Percentiles rank a stretch among this genome's conserved stretches.
Conservation (phyloP, 1,140 invertebrate species). For the Notospermus geniculatus region DNA sequence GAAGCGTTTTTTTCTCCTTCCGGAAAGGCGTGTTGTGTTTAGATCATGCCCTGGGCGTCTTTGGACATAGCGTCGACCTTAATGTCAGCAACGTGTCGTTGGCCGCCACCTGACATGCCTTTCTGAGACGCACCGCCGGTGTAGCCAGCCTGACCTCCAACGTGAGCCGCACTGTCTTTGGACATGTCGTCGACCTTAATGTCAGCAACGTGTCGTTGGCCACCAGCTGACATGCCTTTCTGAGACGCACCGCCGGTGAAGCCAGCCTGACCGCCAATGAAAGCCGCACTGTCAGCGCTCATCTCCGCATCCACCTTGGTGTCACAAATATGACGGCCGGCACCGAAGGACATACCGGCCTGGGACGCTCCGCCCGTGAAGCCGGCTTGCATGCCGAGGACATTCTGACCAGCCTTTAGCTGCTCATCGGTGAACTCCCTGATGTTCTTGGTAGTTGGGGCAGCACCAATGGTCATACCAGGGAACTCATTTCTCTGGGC, state of each 20-base stretch:
- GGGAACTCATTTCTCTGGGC: constrained; percentile 77
- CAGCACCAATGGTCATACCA: constrained; percentile 79
- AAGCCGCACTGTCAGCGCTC: constrained; percentile 71
- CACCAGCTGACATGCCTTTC: constrained; percentile 88
- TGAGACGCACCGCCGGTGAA: constrained; percentile 72
- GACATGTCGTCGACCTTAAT: constrained; percentile 20
- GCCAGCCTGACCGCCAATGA: constrained; percentile 83
- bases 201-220: constrained; percentile 76
- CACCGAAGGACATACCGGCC: constrained; percentile 56
- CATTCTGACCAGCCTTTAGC: constrained; percentile 78
- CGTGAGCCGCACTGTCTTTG: constrained; percentile 68
- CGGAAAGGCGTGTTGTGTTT: constrained; percentile 84
- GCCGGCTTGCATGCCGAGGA: constrained; percentile 88
- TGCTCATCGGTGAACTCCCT: constrained; percentile 76
- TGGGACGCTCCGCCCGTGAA: constrained; percentile 31
- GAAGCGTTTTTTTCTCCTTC: constrained; percentile 61
- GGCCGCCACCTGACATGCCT: constrained; percentile 90
- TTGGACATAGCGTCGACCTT: constrained; percentile 33
- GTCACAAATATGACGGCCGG: constrained; percentile 17
- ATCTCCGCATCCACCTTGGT: constrained; percentile 18
- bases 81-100: constrained; percentile 73
- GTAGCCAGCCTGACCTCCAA: constrained; percentile 84
- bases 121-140: constrained; percentile 84
- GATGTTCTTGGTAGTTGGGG: constrained; percentile 88
- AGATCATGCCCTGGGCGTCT: constrained; percentile 73